A percentile compares a stretch with the other conserved stretches of the same genome.
Evolutionary conservation across 2,888 invertebrate species (phyloP).

Genomic region (Xestia xanthographa): DNA sequence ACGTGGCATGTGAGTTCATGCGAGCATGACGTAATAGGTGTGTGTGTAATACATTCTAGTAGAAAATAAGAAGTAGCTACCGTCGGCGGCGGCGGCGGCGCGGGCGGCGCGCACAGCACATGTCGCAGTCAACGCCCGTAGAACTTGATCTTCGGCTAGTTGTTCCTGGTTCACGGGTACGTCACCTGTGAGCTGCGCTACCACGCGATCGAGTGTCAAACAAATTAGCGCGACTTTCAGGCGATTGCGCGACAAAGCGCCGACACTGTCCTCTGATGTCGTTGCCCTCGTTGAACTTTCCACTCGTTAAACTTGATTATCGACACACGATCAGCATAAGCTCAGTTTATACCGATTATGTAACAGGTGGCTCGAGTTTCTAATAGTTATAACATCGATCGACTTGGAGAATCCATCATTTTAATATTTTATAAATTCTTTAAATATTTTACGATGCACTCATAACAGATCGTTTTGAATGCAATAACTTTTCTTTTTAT

Average conservation of each 20-base stretch:
- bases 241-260: conserved; percentile 81
- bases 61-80: conserved; percentile 51
- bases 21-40: conserved; percentile 44
- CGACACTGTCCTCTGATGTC: conserved; percentile 77
- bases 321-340: conserved; percentile 80
- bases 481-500: conserved; percentile 21
- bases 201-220: conserved; percentile 78
- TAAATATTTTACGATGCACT: conserved; percentile 13
- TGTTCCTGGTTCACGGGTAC: conserved; percentile 79
- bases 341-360: conserved; percentile 73
- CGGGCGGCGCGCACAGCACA: conserved; percentile 61
- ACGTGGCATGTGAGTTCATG: conserved; percentile 23
- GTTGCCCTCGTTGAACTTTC: conserved; percentile 87
- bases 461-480: conserved; percentile 19
- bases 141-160: conserved; percentile 65
- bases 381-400: conserved; percentile 56
- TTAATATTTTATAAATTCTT: conserved; percentile 35
- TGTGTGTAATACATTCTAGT: conserved; percentile 43
- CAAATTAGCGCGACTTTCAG: conserved; percentile 82
- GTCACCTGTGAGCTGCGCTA: conserved; percentile 66
- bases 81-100: conserved; percentile 15
- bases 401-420: conserved; percentile 35
- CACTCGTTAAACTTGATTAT: conserved; percentile 88
- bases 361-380: conserved; percentile 77
- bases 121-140: conserved; percentile 67